phyloP scores from a whole-genome alignment of 2,797 vertebrate genomes.

The Bovichtus diacanthus region DNA sequence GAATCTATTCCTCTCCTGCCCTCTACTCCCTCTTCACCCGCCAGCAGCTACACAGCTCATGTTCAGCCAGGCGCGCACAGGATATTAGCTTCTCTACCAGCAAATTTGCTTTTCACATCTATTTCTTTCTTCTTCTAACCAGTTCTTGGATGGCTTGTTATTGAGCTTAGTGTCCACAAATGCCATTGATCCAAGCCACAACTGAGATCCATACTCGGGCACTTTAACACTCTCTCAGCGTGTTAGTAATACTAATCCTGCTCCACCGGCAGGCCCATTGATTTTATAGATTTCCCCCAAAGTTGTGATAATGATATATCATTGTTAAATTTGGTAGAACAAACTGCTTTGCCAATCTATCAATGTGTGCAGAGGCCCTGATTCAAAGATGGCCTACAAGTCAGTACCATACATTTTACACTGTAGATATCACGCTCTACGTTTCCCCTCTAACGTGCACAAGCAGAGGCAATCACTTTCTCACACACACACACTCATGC shows the following conservation, averaged over 20 bases:
- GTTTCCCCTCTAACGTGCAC: conserved; percentile 4
- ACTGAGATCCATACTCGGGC: conserved; percentile 97
- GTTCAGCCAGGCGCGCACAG: conserved; percentile 85
- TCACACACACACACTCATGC: neutral
- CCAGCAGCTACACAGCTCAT: conserved; percentile 81
- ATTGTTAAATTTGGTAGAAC: conserved; percentile 99
- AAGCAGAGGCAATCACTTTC: conserved; percentile 11
- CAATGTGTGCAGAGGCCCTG: conserved; percentile 90
- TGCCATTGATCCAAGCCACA: conserved; percentile 99
- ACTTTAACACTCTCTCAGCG: conserved; percentile 97
- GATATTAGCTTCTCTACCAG: conserved; percentile 97
- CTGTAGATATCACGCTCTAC: conserved; percentile 19
- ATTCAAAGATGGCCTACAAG: conserved; percentile 80
- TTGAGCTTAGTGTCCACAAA: conserved; percentile 99
- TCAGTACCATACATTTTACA: conserved; percentile 29
- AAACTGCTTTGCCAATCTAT: conserved; percentile 99
- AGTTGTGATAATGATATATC: conserved; percentile 99
- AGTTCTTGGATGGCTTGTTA: conserved; percentile 97
- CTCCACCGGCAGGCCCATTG: conserved; percentile 97
- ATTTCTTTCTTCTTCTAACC: conserved; percentile 93
- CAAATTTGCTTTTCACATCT: conserved; percentile 99
- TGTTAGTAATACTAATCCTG: conserved; percentile 99
- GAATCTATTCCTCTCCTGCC: conserved; percentile 81
- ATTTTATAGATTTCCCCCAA: conserved; percentile 99
- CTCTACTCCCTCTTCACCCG: conserved; percentile 71